Base-by-base conservation (phyloP, 2,113 vertebrate genomes). In the Platysternon megacephalum region DNA sequence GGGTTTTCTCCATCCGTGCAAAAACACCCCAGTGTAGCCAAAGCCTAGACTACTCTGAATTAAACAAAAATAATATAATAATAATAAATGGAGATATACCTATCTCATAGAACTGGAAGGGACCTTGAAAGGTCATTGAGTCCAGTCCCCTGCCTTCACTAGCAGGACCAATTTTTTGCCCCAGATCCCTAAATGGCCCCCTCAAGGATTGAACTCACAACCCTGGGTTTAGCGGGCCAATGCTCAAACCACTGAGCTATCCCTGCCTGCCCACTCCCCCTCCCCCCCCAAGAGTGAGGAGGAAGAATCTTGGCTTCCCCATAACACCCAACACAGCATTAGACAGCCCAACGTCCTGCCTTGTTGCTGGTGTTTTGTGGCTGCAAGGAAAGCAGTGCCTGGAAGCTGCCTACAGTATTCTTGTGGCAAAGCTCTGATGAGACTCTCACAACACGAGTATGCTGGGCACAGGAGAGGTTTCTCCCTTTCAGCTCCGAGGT, bases 331-430 rank as follows among this genome's bases (percentile, higher is more conserved):
- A 32, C 84, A 82, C 76, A 56, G 2, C 51, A 51, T 72, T 76
- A n/a, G 81, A 82, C 26, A 26, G n/a, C 21, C 53, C 5, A 0
- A 8, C 4, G 5, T 4, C 44, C 52, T 12, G 42, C 46, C 10
- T 44, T 42, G 42, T 28, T 72, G n/a, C 65, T 46, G 49, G 79
- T 79, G 52, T 29, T n/a, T 39, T 17, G 65, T 39, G 35, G n/a
- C 65, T 68, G 65, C 68, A 42, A 52, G 35, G 29, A 12, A 89
- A 44, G 11, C 39, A 42, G 4, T 6, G 81, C 53, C 72, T 87
- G 80, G 84, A 84, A 89, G 83, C 79, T 53, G 85, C 24, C 86
- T 90, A 5, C 58, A 6, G 12, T 12, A 55, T 91, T 58, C 46
- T 65, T 8, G 58, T 0, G 2, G 52, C 52, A 80, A 24, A 32